A percentile compares a stretch with the other conserved stretches of the same genome.
phyloP scores from a whole-genome alignment of 2,888 invertebrate genomes.

The Melikaiella ostensackeni region DNA sequence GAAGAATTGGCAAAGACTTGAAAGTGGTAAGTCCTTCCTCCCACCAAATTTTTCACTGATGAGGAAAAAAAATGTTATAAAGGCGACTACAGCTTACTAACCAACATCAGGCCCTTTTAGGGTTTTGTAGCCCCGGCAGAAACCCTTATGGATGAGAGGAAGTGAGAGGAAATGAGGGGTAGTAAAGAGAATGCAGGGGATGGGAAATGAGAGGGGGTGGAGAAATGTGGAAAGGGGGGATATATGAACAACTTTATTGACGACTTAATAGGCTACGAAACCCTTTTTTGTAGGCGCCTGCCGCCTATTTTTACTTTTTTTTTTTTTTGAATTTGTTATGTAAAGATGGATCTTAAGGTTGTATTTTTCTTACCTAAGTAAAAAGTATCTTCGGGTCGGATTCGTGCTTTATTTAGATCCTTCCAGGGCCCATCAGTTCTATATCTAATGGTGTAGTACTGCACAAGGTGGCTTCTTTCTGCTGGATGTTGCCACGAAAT shows the following conservation, averaged over 20 bases:
- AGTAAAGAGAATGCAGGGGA: not conserved
- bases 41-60: constrained; percentile 93
- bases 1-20: constrained; percentile 93
- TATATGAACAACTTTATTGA: too few species aligned
- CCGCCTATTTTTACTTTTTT: too few species aligned
- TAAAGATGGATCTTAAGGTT: constrained; percentile 36
- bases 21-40: constrained; percentile 94
- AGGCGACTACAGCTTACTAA: not conserved
- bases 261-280: too few species aligned
- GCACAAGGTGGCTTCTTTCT: constrained; percentile 88
- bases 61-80: constrained; percentile 45
- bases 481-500: constrained; percentile 93
- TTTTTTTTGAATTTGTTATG: too few species aligned
- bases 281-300: too few species aligned
- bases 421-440: constrained; percentile 94
- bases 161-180: too few species aligned
- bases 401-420: constrained; percentile 91
- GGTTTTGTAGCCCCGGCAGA: too few species aligned
- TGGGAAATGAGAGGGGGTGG: too few species aligned
- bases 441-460: constrained; percentile 95
- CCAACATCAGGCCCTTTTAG: not conserved
- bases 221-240: too few species aligned
- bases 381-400: constrained; percentile 92
- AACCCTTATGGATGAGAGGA: too few species aligned
- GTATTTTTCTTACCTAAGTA: constrained; percentile 83